Evolutionary conservation across 2,888 invertebrate genomes (phyloP), one percentile per base, ranked within the genome.

Genomic region (Philereme transversata): DNA sequence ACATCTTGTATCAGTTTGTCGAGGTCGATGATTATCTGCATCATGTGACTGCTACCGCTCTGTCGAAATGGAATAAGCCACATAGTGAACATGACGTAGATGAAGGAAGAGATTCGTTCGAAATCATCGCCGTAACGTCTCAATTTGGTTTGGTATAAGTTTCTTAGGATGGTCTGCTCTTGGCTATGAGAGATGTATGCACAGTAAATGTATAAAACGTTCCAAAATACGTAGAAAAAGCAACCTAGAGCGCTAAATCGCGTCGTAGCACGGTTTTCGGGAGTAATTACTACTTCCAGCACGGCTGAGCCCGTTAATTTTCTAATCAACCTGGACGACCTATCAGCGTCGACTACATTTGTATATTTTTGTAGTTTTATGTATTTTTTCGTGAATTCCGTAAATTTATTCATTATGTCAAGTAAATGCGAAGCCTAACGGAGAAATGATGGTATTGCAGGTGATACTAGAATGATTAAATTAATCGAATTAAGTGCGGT

Each of bases 91-190:
- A 81, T 4, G 7, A 81, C 77, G 45, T 77, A 85, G 0, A 75
- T 0, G 0, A 77, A 54, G 3, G 82, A 78, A 1, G 73, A 67
- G 10, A 78, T 62, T 58, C 78, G 78, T 63, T 87, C 86, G 35
- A 78, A 79, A 50, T 78, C 76, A 58, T 88, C 89, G 0, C 87
- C 88, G 56, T 87, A 89, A 6, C 81, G 77, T 60, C 78, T 74
- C 22, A 88, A 64, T 69, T 79, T 84, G 0, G 89, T 88, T 8
- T 81, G 72, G 54, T 84, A 86, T 9, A 88, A 64, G n/a, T 70
- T 68, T 36, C 86, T 75, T 9, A 88, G 60, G 41, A 88, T 76
- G 0, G 83, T 82, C 64, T 86, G 84, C 47, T 84, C 83, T 60
- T 81, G 70, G 7, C 40, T 51, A 34, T 78, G 77, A 11, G 81